These are phyloP conservation scores for Grammomys dolichurus DNA, from an alignment of 2,113 vertebrate genomes.

Conservation along the genomic window DNA sequence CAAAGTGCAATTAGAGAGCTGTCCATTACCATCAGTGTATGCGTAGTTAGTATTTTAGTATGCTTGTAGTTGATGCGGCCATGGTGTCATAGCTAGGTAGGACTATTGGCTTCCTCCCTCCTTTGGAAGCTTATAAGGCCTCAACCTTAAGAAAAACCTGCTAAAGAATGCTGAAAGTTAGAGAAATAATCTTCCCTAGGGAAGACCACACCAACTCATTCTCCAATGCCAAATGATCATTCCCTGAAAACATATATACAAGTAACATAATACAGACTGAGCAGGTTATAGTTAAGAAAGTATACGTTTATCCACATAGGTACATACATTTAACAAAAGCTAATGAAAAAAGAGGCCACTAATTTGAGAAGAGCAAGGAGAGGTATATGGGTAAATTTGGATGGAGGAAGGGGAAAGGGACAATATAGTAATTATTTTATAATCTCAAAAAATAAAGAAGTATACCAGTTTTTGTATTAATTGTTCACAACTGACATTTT, in stretches of 20 bases:
- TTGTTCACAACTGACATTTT: constrained; percentile 19
- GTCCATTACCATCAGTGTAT: not conserved
- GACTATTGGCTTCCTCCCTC: not conserved
- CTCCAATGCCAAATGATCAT: not conserved
- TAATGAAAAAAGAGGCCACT: not conserved
- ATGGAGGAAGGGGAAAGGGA: not conserved
- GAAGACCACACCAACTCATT: not conserved
- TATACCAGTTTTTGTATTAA: not conserved
- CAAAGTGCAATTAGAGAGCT: not conserved
- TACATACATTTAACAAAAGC: not conserved
- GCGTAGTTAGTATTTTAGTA: not conserved
- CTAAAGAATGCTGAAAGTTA: not conserved
- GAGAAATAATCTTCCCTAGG: not conserved
- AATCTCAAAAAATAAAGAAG: not conserved
- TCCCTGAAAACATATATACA: not conserved
- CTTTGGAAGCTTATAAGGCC: not conserved
- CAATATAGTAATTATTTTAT: not conserved
- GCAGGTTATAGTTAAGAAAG: not conserved
- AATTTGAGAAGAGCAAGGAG: not conserved
- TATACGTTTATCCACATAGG: not conserved
- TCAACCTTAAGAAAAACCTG: not conserved
- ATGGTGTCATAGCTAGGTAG: not conserved
- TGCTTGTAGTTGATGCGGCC: not conserved
- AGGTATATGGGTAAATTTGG: not conserved
- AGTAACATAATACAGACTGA: not conserved